Conservation (phyloP, 2,888 invertebrate genomes). For the Plemyria rubiginata region DNA sequence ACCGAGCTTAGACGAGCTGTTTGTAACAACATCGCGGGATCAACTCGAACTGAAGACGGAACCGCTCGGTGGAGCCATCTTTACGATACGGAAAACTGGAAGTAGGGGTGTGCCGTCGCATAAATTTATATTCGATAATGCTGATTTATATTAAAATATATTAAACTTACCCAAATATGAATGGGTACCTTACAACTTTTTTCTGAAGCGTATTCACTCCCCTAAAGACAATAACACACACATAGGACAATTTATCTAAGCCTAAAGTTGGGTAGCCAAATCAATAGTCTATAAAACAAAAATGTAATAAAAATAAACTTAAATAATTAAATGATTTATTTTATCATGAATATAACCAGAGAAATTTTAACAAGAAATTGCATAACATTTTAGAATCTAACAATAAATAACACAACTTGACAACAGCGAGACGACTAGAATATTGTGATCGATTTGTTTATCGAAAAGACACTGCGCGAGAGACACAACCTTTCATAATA, state of each 20-base stretch:
- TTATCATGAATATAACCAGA: slow-evolving; percentile 76
- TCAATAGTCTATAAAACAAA: no score
- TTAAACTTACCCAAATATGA: no score
- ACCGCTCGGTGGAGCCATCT: slow-evolving; percentile 67
- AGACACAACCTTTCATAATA: slow-evolving; percentile 6
- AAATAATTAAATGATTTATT: slow-evolving; percentile 70
- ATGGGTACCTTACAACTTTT: no score
- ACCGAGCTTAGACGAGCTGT: slow-evolving; percentile 85
- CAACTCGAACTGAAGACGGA: slow-evolving; percentile 44
- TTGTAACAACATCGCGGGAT: slow-evolving; percentile 83
- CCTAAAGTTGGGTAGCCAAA: no score
- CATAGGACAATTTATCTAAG: neutral
- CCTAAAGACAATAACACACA: no score
- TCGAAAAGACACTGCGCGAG: slow-evolving; percentile 17
- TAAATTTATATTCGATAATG: slow-evolving; percentile 60
- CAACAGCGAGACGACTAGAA: slow-evolving; percentile 71
- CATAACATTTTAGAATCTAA: slow-evolving; percentile 72
- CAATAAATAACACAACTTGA: slow-evolving; percentile 67
- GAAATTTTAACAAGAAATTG: slow-evolving; percentile 70
- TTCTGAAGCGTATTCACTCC: no score
- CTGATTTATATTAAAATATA: slow-evolving; percentile 59
- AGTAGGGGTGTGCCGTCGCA: slow-evolving; percentile 56
- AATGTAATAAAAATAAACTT: slow-evolving; percentile 8
- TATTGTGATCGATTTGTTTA: slow-evolving; percentile 35
- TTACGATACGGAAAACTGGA: slow-evolving; percentile 66